Percentiles rank a stretch among this genome's conserved stretches.
These are phyloP conservation scores for Galendromus occidentalis DNA, from an alignment of 1,140 invertebrate genomes.

Conservation along the genomic window DNA sequence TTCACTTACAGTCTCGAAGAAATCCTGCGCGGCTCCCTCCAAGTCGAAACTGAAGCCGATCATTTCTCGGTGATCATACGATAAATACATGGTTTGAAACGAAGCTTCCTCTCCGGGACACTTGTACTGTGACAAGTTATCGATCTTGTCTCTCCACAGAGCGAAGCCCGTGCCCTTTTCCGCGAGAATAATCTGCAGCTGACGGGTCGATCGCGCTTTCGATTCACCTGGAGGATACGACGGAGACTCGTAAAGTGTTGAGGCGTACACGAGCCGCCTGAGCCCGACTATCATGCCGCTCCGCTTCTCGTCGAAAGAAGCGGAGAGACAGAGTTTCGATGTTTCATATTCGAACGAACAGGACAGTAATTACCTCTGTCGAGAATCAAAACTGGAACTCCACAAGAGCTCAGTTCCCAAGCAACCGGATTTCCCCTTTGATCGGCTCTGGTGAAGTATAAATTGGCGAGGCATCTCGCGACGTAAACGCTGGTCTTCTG, in stretches of 20 bases:
- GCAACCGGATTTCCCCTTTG: constrained; percentile 21
- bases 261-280: too few relatives aligned
- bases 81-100: constrained; percentile 64
- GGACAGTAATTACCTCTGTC: constrained; percentile 41
- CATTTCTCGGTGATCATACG: constrained; percentile 40
- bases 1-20: constrained; percentile 28
- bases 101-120: constrained; percentile 33
- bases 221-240: constrained; percentile 32
- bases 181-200: constrained; percentile 51
- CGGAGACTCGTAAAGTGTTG: constrained; percentile 15
- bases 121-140: constrained; percentile 36
- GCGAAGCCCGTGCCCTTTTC: constrained; percentile 64
- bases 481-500: constrained; percentile 58
- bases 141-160: constrained; percentile 64
- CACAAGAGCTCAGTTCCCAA: constrained; percentile 55
- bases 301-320: too few relatives aligned
- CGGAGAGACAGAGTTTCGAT: too few relatives aligned
- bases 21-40: constrained; percentile 44
- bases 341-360: too few relatives aligned
- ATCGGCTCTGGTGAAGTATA: constrained; percentile 39
- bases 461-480: constrained; percentile 52
- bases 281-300: too few relatives aligned
- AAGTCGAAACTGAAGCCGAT: constrained; percentile 56
- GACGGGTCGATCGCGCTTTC: constrained; percentile 43
- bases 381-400: constrained; percentile 55